Evolutionary conservation across 1,140 invertebrate genomes (phyloP).

Genomic region (Drosophila micromelanica): DNA sequence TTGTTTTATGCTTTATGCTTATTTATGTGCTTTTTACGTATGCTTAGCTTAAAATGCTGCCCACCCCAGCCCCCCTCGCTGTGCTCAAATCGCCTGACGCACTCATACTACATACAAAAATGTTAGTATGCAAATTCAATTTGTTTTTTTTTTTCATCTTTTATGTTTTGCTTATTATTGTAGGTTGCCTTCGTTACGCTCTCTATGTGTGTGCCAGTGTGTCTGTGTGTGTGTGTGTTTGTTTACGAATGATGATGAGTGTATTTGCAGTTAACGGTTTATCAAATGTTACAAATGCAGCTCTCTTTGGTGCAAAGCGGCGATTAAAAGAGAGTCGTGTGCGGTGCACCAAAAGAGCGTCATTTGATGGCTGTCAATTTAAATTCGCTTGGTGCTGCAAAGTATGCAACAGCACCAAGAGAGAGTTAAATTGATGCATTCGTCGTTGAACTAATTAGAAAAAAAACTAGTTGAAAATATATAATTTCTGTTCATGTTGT

Average conservation of each 20-base stretch:
- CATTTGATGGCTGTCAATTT: constrained; percentile 50
- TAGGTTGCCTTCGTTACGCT: constrained; percentile 28
- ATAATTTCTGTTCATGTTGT: constrained; percentile 29
- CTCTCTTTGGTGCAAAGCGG: constrained; percentile 10
- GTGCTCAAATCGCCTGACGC: constrained; percentile 36
- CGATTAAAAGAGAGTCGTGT: constrained; percentile 1
- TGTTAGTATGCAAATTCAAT: constrained; percentile 30
- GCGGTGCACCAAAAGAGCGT: constrained; percentile 17
- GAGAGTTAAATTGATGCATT: constrained; percentile 59
- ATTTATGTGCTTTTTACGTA: constrained; percentile 48
- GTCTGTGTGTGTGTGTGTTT: constrained; percentile 13
- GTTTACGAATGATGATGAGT: not conserved
- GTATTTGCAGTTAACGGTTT: constrained; percentile 27
- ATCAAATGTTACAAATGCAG: constrained; percentile 28
- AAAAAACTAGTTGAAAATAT: constrained; percentile 37
- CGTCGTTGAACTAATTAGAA: constrained; percentile 6
- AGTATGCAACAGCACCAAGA: constrained; percentile 53
- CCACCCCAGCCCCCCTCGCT: constrained; percentile 4
- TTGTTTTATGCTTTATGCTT: constrained; percentile 31
- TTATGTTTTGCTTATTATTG: not conserved
- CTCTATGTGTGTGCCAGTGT: not conserved
- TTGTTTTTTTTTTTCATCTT: constrained; percentile 14
- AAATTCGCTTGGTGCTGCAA: constrained; percentile 61
- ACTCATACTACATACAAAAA: constrained; percentile 30
- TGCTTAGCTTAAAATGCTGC: constrained; percentile 46